Base-by-base conservation (phyloP, 2,888 invertebrate genomes). In the Tridacna crocea region DNA sequence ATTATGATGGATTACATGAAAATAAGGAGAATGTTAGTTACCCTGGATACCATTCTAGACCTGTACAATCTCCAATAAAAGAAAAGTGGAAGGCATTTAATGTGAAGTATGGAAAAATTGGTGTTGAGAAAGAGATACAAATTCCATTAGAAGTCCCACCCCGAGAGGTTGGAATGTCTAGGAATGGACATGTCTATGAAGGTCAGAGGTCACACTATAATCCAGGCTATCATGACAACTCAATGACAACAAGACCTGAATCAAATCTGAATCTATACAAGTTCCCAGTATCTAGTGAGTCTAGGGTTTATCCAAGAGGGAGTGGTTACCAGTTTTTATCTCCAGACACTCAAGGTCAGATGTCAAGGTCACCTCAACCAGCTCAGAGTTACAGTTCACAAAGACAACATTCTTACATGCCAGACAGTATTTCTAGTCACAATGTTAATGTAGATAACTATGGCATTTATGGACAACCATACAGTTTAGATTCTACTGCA, bases 81-180 rank as follows among this genome's bases (percentile, higher is more conserved):
- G 73, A 60, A 19, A 63, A 75, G 24, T 86, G 83, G 83, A 81
- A 79, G 58, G 83, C 85, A 36, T 83, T 65, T 73, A 86, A 86
- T 79, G 79, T 82, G n/a, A 77, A 70, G 60, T 86, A 83, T 81
- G 85, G 85, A 24, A 86, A 80, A 83, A 55, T 85, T 47, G 83
- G 83, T 36, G 66, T 85, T 15, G 80, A 85, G 68, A 85, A 85
- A 22, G 85, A 85, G 68, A 76, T 82, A 55, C 65, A 80, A 48
- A 61, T 80, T 63, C 58, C 73, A 17, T 73, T 61, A 2, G 19
- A 58, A 27, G 12, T 22, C 17, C 26, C 24, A 65, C 48, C 72
- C 19, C 76, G 76, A 74, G 73, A 81, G 26, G 84, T 84, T 61
- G 84, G 84, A 19, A 66, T 74, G 51, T 74, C 66, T 17, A 72